Evolutionary conservation across 2,797 vertebrate species (phyloP), one percentile per base, ranked within the genome.

Genomic region (Melanitta fusca): DNA sequence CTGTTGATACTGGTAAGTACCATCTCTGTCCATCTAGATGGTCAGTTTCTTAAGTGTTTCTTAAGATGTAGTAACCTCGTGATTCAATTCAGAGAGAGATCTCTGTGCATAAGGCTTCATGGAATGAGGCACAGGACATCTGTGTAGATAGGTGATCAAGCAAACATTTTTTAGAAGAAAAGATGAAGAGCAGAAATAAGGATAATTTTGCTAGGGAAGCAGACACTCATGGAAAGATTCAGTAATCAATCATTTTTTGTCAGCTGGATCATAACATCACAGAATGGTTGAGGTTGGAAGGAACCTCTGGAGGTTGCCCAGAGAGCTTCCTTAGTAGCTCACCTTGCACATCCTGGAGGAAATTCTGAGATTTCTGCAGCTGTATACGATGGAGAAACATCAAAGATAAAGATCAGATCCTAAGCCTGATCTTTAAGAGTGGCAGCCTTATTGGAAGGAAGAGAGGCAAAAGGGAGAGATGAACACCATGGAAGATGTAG

Each of bases 41-140:
- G 0, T 38, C 18, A 45, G 4, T 54, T 84, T 90, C 16, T 65
- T 65, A 27, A 3, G 41, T 10, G 4, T 43, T 43, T 43, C 41
- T 43, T 43, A 43, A 43, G 18, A 57, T 7, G 7, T 32, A 38
- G 24, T 0, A 56, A 8, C 15, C 21, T 36, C 5, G 0, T 27
- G 43, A 45, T 15, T 32, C 1, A 2, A 6, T 57, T 34, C 21
- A 56, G 56, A 57, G 9, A 49, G 8, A 57, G 18, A 5, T 7
- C 3, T 53, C 49, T n/a, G 13, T 5, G 0, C 19, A 1, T 18
- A 30, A 39, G 2, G 11, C 11, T 45, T 49, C n/a, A 8, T 2
- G 24, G 10, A 65, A 25, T 11, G 36, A 79, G 10, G 32, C 9
- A 9, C 0, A 38, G 3, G 12, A 74, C 4, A 16, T 16, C 5